Percentiles rank a stretch among this genome's conserved stretches.
Evolutionary conservation across 2,797 vertebrate genomes (phyloP).

Genomic region (Strix occidentalis): DNA sequence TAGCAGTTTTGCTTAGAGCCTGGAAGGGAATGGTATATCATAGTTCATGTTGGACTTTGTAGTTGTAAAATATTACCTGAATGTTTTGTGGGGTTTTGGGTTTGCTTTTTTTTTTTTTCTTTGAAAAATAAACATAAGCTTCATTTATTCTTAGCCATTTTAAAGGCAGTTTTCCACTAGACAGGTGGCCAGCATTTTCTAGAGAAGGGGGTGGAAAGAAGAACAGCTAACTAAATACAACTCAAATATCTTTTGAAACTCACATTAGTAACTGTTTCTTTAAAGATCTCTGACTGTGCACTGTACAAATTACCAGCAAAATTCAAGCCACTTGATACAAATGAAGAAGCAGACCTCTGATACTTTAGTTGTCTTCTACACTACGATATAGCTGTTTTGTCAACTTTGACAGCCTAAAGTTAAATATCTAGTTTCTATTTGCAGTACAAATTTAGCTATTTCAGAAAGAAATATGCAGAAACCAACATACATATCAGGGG

Average conservation of each 20-base stretch:
- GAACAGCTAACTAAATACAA: background rate
- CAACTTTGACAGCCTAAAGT: background rate
- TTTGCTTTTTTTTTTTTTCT: background rate
- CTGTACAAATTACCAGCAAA: background rate
- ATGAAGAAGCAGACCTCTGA: background rate
- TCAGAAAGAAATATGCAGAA: background rate
- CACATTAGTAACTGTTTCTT: background rate
- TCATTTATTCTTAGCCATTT: background rate
- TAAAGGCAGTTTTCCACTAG: background rate
- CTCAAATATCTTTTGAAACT: background rate
- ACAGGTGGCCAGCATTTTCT: background rate
- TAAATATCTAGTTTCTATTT: background rate
- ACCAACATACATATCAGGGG: background rate
- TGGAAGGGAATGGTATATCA: background rate
- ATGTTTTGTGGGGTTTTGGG: background rate
- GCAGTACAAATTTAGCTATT: background rate
- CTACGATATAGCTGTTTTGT: background rate
- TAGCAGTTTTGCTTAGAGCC: background rate
- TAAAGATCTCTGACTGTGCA: background rate
- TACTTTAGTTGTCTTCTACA: background rate
- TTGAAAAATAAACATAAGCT: background rate
- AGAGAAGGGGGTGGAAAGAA: background rate
- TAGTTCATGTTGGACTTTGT: background rate
- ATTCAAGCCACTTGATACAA: background rate
- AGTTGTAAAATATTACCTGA: background rate